Evolutionary conservation across 2,113 vertebrate species (phyloP).

Genomic region (Bufo bufo): DNA sequence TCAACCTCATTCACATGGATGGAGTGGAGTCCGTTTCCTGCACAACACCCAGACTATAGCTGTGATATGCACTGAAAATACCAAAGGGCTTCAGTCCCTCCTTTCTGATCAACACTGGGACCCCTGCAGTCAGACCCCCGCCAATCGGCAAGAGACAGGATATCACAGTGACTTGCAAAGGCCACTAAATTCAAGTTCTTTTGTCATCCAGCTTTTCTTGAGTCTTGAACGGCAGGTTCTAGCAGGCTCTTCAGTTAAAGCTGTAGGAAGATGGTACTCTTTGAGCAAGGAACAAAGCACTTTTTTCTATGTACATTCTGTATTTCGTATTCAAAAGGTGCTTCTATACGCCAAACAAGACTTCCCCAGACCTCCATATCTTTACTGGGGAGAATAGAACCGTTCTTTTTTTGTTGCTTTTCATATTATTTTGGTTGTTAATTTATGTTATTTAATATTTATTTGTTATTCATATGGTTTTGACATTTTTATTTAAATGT

Average conservation of each 20-base stretch:
- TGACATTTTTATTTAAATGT: neutral
- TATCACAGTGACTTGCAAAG: neutral
- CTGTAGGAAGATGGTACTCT: neutral
- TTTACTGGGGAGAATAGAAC: neutral
- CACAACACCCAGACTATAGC: too few relatives aligned
- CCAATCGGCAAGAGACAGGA: neutral
- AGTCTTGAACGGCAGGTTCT: neutral
- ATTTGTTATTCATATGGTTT: neutral
- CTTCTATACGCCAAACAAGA: neutral
- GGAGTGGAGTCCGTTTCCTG: too few relatives aligned
- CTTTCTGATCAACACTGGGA: too few relatives aligned
- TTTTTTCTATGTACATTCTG: neutral
- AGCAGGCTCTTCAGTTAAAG: neutral
- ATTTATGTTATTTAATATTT: conserved; percentile 46
- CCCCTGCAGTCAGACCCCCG: neutral
- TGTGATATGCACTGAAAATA: too few relatives aligned
- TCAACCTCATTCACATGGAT: neutral
- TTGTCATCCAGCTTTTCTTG: too few relatives aligned
- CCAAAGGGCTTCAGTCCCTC: too few relatives aligned
- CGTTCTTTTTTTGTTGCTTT: neutral
- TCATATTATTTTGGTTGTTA: conserved; percentile 1
- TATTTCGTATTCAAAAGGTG: neutral
- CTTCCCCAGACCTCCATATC: neutral
- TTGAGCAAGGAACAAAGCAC: conserved; percentile 32
- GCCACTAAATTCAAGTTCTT: neutral